A percentile compares a stretch with the other conserved stretches of the same genome.
Conservation (phyloP, 2,888 invertebrate genomes). For the Eumacrocentrus americanus region DNA sequence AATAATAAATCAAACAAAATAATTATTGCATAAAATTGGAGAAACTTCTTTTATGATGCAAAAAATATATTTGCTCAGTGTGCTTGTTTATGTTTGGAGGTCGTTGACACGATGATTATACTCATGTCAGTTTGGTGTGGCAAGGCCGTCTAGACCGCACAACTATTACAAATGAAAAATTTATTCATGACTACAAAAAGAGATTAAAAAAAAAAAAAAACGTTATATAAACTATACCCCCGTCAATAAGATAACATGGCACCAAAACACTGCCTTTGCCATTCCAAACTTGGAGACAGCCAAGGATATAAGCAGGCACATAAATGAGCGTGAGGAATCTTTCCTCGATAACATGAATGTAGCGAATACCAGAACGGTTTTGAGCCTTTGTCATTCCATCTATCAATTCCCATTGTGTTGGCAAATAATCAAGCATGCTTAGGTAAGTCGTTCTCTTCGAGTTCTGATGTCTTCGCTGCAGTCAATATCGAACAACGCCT, state of each 20-base stretch:
- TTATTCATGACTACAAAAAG: slow-evolving; percentile 19
- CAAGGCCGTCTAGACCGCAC: slow-evolving; percentile 63
- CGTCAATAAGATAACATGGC: slow-evolving; percentile 58
- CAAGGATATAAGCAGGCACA: slow-evolving; percentile 67
- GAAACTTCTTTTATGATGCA: slow-evolving; percentile 14
- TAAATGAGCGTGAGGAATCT: slow-evolving; percentile 49
- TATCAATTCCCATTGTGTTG: slow-evolving; percentile 8
- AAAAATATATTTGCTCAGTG: slow-evolving; percentile 59
- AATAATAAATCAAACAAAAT: slow-evolving; percentile 13
- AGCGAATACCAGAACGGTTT: slow-evolving; percentile 38
- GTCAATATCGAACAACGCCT: slow-evolving; percentile 20
- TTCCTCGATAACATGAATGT: slow-evolving; percentile 30
- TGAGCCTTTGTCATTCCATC: slow-evolving; percentile 52
- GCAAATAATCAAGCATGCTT: neutral
- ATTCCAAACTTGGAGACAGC: slow-evolving; percentile 74
- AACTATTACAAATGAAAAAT: slow-evolving; percentile 34
- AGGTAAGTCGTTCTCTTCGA: slow-evolving; percentile 19
- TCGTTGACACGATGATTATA: slow-evolving; percentile 36
- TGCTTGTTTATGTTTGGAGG: slow-evolving; percentile 61
- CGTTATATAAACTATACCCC: slow-evolving; percentile 19
- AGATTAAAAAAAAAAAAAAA: slow-evolving; percentile 26
- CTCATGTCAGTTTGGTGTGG: slow-evolving; percentile 63
- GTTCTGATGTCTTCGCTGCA: slow-evolving; percentile 37
- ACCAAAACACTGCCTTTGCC: slow-evolving; percentile 74
- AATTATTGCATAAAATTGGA: slow-evolving; percentile 10